phyloP scores from a whole-genome alignment of 2,797 vertebrate genomes.

The Pipistrellus pipistrellus region DNA sequence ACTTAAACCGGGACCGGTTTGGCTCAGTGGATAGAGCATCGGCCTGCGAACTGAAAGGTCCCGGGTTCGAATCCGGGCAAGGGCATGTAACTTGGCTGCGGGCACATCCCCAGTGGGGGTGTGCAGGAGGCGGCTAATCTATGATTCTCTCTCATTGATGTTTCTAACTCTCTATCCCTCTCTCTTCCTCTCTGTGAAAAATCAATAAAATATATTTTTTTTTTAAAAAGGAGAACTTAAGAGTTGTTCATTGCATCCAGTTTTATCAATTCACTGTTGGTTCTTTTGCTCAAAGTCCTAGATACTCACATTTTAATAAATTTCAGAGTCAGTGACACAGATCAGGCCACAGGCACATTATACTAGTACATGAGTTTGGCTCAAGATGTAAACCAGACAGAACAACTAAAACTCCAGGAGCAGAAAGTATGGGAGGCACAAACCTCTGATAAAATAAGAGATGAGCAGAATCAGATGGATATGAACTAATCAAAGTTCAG shows the following conservation, averaged over 20 bases:
- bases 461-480: not conserved
- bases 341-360: not conserved
- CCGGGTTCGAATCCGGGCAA: too few relatives aligned
- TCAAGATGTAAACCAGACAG: conserved; percentile 24
- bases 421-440: not conserved
- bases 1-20: too few relatives aligned
- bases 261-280: conserved; percentile 23
- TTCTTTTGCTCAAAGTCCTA: conserved; percentile 49
- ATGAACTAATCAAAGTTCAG: not conserved
- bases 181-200: too few relatives aligned
- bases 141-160: too few relatives aligned
- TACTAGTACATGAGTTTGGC: not conserved
- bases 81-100: too few relatives aligned
- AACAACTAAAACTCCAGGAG: conserved; percentile 12
- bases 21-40: too few relatives aligned
- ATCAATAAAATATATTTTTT: too few relatives aligned
- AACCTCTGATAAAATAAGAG: not conserved
- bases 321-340: not conserved
- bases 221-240: not conserved
- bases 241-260: not conserved
- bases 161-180: too few relatives aligned
- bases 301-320: conserved; percentile 56
- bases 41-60: too few relatives aligned
- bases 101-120: too few relatives aligned
- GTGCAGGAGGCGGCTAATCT: too few relatives aligned